phyloP scores from a whole-genome alignment of 2,888 invertebrate species.

The Rhagonycha fulva region DNA sequence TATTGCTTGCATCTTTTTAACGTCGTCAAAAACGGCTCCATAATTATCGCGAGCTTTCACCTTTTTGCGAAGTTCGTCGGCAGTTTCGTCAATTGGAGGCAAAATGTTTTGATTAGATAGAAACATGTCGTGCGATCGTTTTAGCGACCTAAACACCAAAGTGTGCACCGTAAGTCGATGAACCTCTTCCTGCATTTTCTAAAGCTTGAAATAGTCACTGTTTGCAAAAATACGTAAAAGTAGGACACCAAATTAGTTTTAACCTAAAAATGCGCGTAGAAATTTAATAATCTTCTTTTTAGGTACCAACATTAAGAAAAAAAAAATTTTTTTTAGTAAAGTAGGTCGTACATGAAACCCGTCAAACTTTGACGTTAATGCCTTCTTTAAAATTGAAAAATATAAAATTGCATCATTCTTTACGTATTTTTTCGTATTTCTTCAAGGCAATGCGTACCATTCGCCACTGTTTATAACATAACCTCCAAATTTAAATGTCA shows the following conservation, averaged over 20 bases:
- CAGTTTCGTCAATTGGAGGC: slow-evolving; percentile 81
- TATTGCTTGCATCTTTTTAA: slow-evolving; percentile 67
- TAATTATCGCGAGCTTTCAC: slow-evolving; percentile 87
- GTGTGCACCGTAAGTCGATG: slow-evolving; percentile 97
- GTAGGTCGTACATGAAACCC: neutral
- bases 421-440: no score
- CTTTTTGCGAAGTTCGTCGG: slow-evolving; percentile 72
- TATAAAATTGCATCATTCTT: no score
- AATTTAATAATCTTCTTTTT: no score
- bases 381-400: no score
- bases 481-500: no score
- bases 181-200: slow-evolving; percentile 76
- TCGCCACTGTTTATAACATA: no score
- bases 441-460: no score
- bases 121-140: slow-evolving; percentile 98
- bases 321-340: neutral
- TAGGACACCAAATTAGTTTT: neutral
- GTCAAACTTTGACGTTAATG: no score
- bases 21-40: slow-evolving; percentile 79
- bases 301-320: neutral
- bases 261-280: neutral
- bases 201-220: neutral
- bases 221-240: neutral
- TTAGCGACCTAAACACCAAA: slow-evolving; percentile 93
- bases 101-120: slow-evolving; percentile 85